These are phyloP conservation scores for Ectropis crepuscularia DNA, from an alignment of 2,888 invertebrate genomes.

Conservation along the genomic window DNA sequence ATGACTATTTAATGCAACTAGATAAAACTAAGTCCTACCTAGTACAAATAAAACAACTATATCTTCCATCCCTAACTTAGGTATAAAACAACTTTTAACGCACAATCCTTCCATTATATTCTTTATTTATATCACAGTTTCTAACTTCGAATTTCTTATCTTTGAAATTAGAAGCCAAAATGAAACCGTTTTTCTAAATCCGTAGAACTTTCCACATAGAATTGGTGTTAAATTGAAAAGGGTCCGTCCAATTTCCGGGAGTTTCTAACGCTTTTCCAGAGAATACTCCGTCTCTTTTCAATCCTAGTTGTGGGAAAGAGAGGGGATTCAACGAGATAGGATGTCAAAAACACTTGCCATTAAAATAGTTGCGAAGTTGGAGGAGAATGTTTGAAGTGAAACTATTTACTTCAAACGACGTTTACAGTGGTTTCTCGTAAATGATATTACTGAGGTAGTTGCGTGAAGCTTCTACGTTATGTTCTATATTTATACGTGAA, in stretches of 20 bases:
- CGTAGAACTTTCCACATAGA: slow-evolving; percentile 24
- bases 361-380: slow-evolving; percentile 57
- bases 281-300: slow-evolving; percentile 25
- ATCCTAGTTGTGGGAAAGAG: slow-evolving; percentile 12
- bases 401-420: slow-evolving; percentile 3
- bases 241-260: slow-evolving; percentile 67
- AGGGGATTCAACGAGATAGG: slow-evolving; percentile 42
- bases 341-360: slow-evolving; percentile 60
- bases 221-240: slow-evolving; percentile 57
- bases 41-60: too few species aligned
- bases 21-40: too few species aligned
- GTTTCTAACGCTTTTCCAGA: slow-evolving; percentile 31
- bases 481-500: neutral
- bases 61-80: too few species aligned
- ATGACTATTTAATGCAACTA: too few species aligned
- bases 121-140: neutral
- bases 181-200: slow-evolving; percentile 28
- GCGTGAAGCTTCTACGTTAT: neutral
- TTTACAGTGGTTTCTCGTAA: slow-evolving; percentile 1
- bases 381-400: slow-evolving; percentile 34
- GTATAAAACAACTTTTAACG: neutral
- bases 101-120: neutral
- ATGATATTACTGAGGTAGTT: slow-evolving; percentile 1
- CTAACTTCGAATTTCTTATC: slow-evolving; percentile 6
- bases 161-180: slow-evolving; percentile 14